A percentile compares a stretch with the other conserved stretches of the same genome.
Conservation (phyloP, 2,888 invertebrate genomes). For the Willowsia nigromaculata region DNA sequence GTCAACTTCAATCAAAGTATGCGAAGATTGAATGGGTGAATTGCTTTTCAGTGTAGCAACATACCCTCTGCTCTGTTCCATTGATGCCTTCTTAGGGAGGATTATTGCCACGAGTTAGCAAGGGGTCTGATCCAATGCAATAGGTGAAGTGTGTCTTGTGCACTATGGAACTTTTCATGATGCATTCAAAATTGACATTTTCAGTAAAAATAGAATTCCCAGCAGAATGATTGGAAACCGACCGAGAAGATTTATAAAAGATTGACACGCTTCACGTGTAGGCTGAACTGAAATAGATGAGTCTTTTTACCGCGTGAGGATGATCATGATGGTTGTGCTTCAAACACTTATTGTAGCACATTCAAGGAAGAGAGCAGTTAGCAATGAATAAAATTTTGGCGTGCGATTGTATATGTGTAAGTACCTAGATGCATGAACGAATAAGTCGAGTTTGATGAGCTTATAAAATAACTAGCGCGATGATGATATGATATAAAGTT, state of each 20-base stretch:
- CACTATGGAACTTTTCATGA: neutral
- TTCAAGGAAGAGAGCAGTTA: too few relatives aligned
- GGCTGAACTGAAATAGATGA: neutral
- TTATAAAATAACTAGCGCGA: too few relatives aligned
- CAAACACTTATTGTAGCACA: too few relatives aligned
- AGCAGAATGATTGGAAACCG: conserved; percentile 51
- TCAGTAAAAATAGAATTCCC: conserved; percentile 7
- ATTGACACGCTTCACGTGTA: conserved; percentile 38
- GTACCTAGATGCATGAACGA: too few relatives aligned
- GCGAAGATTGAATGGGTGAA: conserved; percentile 43
- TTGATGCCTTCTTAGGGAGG: neutral
- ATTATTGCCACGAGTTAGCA: neutral
- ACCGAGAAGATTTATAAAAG: conserved; percentile 10
- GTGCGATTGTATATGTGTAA: too few relatives aligned
- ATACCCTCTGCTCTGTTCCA: neutral
- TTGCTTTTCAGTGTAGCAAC: neutral
- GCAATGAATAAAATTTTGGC: too few relatives aligned
- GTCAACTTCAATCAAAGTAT: conserved; percentile 55
- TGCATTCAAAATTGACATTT: conserved; percentile 35
- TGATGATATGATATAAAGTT: too few relatives aligned
- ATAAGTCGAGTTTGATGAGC: too few relatives aligned
- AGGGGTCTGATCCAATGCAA: neutral
- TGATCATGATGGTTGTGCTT: too few relatives aligned
- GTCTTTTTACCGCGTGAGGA: too few relatives aligned
- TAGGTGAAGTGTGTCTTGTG: neutral